phyloP scores from a whole-genome alignment of 2,797 vertebrate genomes.

The Poliocrania exsul region DNA sequence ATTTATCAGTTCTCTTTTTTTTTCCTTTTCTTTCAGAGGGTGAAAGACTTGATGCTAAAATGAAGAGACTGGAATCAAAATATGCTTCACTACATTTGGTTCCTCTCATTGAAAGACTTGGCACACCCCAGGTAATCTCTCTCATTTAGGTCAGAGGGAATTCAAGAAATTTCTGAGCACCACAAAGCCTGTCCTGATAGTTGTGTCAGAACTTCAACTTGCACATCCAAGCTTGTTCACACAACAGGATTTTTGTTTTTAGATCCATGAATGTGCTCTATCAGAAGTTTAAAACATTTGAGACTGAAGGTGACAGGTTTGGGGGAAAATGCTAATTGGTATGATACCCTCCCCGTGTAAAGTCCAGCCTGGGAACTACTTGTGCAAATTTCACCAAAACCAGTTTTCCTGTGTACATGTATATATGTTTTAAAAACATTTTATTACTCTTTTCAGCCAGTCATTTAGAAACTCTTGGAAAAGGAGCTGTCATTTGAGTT shows the following conservation, averaged over 20 bases:
- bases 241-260: background rate
- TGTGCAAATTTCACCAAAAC: background rate
- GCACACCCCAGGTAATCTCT: constrained; percentile 92
- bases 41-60: constrained; percentile 97
- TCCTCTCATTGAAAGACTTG: constrained; percentile 94
- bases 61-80: constrained; percentile 97
- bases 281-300: background rate
- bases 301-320: background rate
- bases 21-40: constrained; percentile 82
- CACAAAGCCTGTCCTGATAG: background rate
- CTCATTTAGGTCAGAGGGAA: background rate
- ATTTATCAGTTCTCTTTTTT: background rate
- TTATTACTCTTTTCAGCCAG: background rate
- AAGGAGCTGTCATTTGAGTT: background rate
- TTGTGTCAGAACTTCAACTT: background rate
- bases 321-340: background rate
- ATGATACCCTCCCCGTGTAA: background rate
- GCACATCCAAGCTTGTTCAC: background rate
- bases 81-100: constrained; percentile 95
- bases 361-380: background rate
- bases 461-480: background rate
- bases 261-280: background rate
- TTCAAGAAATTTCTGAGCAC: background rate
- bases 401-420: background rate
- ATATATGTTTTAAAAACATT: background rate